These are phyloP conservation scores for Onychomys arenicola DNA, from an alignment of 2,797 vertebrate species.

Conservation along the genomic window DNA sequence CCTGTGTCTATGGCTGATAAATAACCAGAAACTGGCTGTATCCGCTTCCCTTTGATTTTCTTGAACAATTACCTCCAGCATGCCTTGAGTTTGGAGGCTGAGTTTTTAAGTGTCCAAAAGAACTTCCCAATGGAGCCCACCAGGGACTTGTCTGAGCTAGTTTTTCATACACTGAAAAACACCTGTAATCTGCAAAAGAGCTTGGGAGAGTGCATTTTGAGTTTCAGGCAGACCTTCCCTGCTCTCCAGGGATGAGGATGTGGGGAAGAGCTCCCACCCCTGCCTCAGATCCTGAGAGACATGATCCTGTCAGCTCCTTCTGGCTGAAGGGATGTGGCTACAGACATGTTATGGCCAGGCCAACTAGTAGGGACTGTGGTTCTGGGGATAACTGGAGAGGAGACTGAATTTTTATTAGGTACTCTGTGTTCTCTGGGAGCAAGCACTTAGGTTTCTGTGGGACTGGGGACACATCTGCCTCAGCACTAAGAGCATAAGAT, in stretches of 20 bases:
- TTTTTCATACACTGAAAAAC: not conserved
- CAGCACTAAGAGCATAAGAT: not conserved
- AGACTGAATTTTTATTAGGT: fast-evolving
- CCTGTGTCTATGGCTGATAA: conserved; percentile 62
- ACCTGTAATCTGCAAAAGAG: not conserved
- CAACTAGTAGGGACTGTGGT: not conserved
- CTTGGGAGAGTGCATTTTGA: not conserved
- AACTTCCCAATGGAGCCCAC: conserved; percentile 62
- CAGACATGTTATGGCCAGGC: not conserved
- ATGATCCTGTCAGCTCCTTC: not conserved
- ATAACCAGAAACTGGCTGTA: conserved; percentile 68
- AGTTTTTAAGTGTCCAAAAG: conserved; percentile 66
- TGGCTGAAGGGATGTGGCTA: not conserved
- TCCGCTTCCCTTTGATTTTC: conserved; percentile 73
- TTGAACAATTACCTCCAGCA: conserved; percentile 60
- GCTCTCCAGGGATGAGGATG: not conserved
- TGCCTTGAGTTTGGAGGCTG: conserved; percentile 48
- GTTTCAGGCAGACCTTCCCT: not conserved
- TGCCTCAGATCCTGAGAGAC: not conserved
- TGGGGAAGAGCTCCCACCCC: not conserved
- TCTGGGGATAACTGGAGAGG: not conserved
- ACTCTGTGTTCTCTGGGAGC: not conserved
- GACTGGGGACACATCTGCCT: not conserved
- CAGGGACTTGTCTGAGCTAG: not conserved
- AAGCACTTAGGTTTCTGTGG: fast-evolving